phyloP scores from a whole-genome alignment of 2,797 vertebrate genomes.

The Pseudochromis fuscus region DNA sequence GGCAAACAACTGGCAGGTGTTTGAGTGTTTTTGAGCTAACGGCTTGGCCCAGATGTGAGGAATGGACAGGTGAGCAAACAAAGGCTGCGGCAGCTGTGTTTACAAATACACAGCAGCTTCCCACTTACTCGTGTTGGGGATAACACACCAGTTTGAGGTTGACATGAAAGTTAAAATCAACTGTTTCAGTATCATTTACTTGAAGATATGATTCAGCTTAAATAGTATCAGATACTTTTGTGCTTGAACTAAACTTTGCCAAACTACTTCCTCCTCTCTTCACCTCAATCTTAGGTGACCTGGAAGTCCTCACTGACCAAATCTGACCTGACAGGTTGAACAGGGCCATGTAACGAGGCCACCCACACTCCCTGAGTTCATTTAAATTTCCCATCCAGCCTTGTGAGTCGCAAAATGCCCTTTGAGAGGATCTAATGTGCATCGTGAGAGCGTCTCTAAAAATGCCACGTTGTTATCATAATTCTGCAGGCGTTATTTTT shows the following conservation, averaged over 20 bases:
- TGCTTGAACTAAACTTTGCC: background rate
- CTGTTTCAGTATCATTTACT: background rate
- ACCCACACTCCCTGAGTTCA: slow-evolving; percentile 23
- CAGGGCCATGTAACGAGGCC: slow-evolving; percentile 12
- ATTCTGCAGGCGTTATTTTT: slow-evolving; percentile 36
- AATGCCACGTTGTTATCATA: slow-evolving; percentile 51
- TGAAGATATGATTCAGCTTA: background rate
- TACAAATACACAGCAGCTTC: slow-evolving; percentile 39
- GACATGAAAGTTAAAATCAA: background rate
- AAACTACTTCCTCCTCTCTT: background rate
- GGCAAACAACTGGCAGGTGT: slow-evolving; percentile 48
- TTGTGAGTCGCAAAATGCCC: slow-evolving; percentile 44
- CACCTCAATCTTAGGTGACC: slow-evolving; percentile 24
- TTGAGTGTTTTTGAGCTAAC: slow-evolving; percentile 39
- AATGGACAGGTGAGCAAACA: slow-evolving; percentile 72
- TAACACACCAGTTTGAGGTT: slow-evolving; percentile 18
- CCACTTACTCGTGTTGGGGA: slow-evolving; percentile 34
- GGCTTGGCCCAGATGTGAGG: slow-evolving; percentile 35
- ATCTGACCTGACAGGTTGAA: slow-evolving; percentile 36
- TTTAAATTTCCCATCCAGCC: slow-evolving; percentile 30
- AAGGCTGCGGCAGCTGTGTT: slow-evolving; percentile 56
- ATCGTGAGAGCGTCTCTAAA: slow-evolving; percentile 28
- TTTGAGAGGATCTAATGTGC: slow-evolving; percentile 43
- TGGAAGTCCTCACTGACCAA: slow-evolving; percentile 37
- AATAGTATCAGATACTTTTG: slow-evolving; percentile 5